These are phyloP conservation scores for Sipha maydis DNA, from an alignment of 2,888 invertebrate genomes.

Conservation along the genomic window DNA sequence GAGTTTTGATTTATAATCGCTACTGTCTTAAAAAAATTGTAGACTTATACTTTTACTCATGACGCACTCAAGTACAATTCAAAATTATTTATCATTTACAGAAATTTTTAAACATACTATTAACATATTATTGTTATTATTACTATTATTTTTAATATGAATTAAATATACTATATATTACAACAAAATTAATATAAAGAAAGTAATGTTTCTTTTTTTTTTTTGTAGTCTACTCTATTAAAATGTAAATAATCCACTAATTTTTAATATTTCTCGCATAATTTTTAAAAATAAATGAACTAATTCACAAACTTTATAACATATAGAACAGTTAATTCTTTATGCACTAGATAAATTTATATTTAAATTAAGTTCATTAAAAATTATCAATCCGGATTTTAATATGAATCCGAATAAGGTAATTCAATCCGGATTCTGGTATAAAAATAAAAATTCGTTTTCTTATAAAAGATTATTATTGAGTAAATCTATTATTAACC, in stretches of 20 bases:
- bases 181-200: neutral
- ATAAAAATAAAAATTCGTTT: too few relatives aligned
- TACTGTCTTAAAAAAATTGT: constrained; percentile 35
- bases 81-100: constrained; percentile 8
- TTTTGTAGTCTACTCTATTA: neutral
- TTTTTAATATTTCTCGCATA: neutral
- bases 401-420: too few relatives aligned
- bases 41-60: constrained; percentile 37
- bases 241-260: neutral
- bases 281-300: too few relatives aligned
- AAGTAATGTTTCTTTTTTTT: neutral
- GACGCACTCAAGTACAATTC: neutral
- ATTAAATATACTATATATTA: neutral
- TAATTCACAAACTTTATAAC: too few relatives aligned
- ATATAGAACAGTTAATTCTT: too few relatives aligned
- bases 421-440: too few relatives aligned
- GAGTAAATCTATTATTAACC: too few relatives aligned
- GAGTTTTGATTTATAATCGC: constrained; percentile 57
- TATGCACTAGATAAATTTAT: too few relatives aligned
- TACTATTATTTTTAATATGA: neutral
- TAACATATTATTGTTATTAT: neutral
- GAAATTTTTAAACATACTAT: constrained; percentile 2
- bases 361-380: too few relatives aligned
- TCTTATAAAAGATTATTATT: too few relatives aligned
- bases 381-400: too few relatives aligned